Percentiles rank a stretch among this genome's conserved stretches.
These are phyloP conservation scores for Polyploca ridens DNA, from an alignment of 2,888 invertebrate genomes.

Conservation along the genomic window DNA sequence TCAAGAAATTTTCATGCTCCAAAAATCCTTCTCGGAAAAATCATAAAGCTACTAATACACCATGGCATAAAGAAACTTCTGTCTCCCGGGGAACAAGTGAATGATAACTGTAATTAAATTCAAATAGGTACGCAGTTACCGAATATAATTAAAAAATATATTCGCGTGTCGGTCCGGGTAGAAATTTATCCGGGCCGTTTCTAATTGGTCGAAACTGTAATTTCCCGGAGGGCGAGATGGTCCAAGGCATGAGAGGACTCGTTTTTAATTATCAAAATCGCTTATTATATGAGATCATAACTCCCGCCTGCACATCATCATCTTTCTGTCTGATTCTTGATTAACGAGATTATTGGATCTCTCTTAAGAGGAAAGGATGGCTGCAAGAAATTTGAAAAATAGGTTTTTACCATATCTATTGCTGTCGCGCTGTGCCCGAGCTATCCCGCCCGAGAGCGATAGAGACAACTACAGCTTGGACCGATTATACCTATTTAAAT, in stretches of 20 bases:
- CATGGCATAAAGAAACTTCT: constrained; percentile 16
- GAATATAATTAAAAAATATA: constrained; percentile 72
- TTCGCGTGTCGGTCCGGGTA: constrained; percentile 53
- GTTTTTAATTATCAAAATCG: not conserved
- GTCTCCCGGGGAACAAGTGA: constrained; percentile 41
- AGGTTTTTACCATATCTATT: no score
- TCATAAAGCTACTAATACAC: not conserved
- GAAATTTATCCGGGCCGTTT: constrained; percentile 68
- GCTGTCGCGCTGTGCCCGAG: no score
- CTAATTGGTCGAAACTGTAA: constrained; percentile 78
- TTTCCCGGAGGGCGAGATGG: constrained; percentile 70
- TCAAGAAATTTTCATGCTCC: no score
- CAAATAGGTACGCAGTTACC: constrained; percentile 53
- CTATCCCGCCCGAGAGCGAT: no score
- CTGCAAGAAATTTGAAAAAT: no score
- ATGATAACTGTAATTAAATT: constrained; percentile 57
- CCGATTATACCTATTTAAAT: no score
- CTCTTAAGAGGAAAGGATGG: no score
- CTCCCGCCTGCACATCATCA: not conserved
- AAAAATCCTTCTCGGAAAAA: no score
- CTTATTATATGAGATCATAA: not conserved
- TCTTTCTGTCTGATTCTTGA: no score
- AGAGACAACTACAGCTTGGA: no score
- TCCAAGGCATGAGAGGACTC: constrained; percentile 29
- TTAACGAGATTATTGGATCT: no score